Conservation (phyloP, 30 jellyfish, hydroid and myxozoan species). For the Thelohanellus kitauei region DNA sequence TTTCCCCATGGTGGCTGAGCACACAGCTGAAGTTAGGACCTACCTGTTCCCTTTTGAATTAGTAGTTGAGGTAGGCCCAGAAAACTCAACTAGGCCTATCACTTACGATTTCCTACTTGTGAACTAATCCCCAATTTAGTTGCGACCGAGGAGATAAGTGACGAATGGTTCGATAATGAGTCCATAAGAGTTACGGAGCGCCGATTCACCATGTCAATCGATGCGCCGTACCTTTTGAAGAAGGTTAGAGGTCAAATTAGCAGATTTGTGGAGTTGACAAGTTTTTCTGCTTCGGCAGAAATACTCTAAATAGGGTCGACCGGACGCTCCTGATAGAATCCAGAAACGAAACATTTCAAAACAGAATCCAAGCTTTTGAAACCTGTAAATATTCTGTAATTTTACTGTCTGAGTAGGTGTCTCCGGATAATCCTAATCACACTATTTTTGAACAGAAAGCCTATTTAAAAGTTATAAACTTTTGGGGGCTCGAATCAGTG, state of each 20-base stretch:
- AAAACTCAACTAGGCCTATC: conserved; percentile 83
- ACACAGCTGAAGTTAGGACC: no score
- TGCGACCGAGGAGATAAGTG: conserved; percentile 39
- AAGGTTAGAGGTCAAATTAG: conserved; percentile 15
- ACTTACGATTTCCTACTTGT: conserved; percentile 69
- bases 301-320: conserved; percentile 38
- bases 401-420: conserved; percentile 22
- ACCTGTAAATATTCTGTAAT: conserved; percentile 65
- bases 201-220: conserved; percentile 35
- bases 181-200: conserved; percentile 47
- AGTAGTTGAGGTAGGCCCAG: no score
- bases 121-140: conserved; percentile 66
- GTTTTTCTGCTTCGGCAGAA: conserved; percentile 39
- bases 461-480: conserved; percentile 33
- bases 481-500: conserved; percentile 62
- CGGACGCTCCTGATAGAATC: conserved; percentile 61
- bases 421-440: conserved; percentile 48
- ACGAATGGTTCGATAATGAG: conserved; percentile 45
- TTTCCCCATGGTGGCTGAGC: no score
- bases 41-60: no score
- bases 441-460: conserved; percentile 80
- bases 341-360: conserved; percentile 60
- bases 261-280: conserved; percentile 73
- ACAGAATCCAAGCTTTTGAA: conserved; percentile 28
- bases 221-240: conserved; percentile 56